Conservation (phyloP, 2,888 invertebrate genomes). For the Raillietiella orientalis region DNA sequence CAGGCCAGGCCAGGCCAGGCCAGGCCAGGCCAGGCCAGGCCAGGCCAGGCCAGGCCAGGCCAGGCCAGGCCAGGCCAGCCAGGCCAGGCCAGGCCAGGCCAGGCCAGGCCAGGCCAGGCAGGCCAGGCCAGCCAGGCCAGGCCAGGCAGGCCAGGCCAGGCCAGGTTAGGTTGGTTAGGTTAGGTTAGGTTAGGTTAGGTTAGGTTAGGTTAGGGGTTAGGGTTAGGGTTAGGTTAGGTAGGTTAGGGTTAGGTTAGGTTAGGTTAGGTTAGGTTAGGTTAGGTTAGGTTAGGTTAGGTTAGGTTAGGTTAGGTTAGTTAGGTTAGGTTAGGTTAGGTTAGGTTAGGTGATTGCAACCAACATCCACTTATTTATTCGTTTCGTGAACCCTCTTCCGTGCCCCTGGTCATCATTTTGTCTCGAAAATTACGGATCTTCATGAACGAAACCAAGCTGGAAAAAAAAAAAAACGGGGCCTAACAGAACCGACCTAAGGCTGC, state of each 20-base stretch:
- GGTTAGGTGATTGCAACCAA: constrained; percentile 7
- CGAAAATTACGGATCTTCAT: too few relatives aligned
- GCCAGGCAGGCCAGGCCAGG: constrained; percentile 6
- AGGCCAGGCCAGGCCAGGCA: constrained; percentile 7
- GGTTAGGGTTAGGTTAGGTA: too few relatives aligned
- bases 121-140: constrained; percentile 6
- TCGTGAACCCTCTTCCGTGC: too few relatives aligned
- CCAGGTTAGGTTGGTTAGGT: constrained; percentile 6
- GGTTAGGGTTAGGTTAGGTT: constrained; percentile 6
- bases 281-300: constrained; percentile 7
- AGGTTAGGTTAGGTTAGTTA: constrained; percentile 6
- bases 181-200: constrained; percentile 6
- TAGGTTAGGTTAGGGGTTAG: constrained; percentile 7
- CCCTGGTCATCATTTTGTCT: too few relatives aligned
- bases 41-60: constrained; percentile 7
- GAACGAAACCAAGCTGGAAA: too few relatives aligned
- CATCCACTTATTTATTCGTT: too few relatives aligned
- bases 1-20: constrained; percentile 7
- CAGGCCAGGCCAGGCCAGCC: constrained; percentile 7
- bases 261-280: constrained; percentile 7
- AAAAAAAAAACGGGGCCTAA: too few relatives aligned
- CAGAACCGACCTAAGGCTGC: too few relatives aligned
- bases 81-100: constrained; percentile 7
- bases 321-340: constrained; percentile 7
- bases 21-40: constrained; percentile 7